phyloP scores from a whole-genome alignment of 2,888 invertebrate species.

The Netelia fuscicornis region DNA sequence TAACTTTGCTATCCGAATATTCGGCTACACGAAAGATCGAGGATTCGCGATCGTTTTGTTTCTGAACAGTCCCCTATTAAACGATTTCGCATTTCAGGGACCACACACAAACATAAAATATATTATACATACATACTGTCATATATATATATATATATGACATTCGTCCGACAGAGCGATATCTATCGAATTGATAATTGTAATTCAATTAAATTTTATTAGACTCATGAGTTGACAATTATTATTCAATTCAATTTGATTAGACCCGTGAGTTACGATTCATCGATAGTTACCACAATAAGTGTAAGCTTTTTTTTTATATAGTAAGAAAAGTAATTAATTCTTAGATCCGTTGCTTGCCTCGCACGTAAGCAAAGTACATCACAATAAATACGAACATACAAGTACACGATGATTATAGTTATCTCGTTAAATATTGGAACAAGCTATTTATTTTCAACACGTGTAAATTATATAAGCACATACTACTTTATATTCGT shows the following conservation, averaged over 20 bases:
- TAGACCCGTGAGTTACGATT: conserved; percentile 5
- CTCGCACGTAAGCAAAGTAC: conserved; percentile 23
- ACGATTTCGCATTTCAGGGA: conserved; percentile 52
- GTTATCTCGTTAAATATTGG: not conserved
- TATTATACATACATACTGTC: too few relatives aligned
- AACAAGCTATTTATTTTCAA: conserved; percentile 51
- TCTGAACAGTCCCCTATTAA: conserved; percentile 27
- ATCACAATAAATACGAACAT: conserved; percentile 5
- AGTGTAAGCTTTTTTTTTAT: conserved; percentile 2
- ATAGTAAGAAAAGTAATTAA: conserved; percentile 18
- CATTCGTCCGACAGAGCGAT: conserved; percentile 40
- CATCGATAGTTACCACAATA: conserved; percentile 6
- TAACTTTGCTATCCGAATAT: conserved; percentile 41
- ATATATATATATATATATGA: not conserved
- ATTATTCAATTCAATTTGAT: conserved; percentile 5
- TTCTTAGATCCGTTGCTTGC: conserved; percentile 9
- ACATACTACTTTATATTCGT: conserved; percentile 52
- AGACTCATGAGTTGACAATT: not conserved
- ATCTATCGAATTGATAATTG: conserved; percentile 20
- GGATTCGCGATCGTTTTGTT: conserved; percentile 28
- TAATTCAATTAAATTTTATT: not conserved
- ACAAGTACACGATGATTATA: conserved; percentile 1
- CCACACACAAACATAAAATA: conserved; percentile 4
- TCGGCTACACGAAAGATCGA: conserved; percentile 9
- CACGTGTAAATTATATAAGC: conserved; percentile 57